A percentile compares a stretch with the other conserved stretches of the same genome.
Conservation (phyloP, 2,113 vertebrate genomes). For the Synodontis membranacea region DNA sequence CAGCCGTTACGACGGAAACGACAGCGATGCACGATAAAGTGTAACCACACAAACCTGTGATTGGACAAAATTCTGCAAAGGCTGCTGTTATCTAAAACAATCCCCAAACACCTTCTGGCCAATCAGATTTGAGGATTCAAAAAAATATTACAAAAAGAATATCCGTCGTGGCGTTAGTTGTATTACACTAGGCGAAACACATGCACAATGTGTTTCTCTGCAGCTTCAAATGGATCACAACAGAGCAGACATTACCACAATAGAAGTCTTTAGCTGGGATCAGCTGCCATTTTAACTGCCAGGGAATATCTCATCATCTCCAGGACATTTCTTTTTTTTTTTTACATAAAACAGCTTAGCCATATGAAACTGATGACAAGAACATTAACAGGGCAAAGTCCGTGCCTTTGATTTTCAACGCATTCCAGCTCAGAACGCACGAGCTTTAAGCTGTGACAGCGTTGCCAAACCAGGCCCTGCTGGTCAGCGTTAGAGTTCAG, state of each 20-base stretch:
- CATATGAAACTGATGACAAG: constrained; percentile 41
- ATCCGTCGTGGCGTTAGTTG: not conserved
- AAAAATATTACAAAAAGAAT: no score
- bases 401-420: constrained; percentile 39
- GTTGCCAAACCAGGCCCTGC: constrained; percentile 8
- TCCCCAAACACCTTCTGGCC: not conserved
- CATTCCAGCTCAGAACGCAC: constrained; percentile 18
- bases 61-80: not conserved
- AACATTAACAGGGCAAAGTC: constrained; percentile 14
- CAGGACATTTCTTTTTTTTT: constrained; percentile 17
- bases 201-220: not conserved
- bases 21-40: not conserved
- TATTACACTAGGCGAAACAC: not conserved
- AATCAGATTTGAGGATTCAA: not conserved
- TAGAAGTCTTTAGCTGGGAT: constrained; percentile 18
- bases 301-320: constrained; percentile 23
- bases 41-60: not conserved
- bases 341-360: constrained; percentile 30
- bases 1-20: not conserved
- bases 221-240: not conserved
- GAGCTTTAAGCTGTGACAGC: not conserved
- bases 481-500: constrained; percentile 19
- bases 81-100: not conserved
- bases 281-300: constrained; percentile 35
- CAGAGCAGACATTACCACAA: not conserved